Evolutionary conservation across 1,140 invertebrate species (phyloP), one percentile per base, ranked within the genome.

Genomic region (Pentalonia nigronervosa): DNA sequence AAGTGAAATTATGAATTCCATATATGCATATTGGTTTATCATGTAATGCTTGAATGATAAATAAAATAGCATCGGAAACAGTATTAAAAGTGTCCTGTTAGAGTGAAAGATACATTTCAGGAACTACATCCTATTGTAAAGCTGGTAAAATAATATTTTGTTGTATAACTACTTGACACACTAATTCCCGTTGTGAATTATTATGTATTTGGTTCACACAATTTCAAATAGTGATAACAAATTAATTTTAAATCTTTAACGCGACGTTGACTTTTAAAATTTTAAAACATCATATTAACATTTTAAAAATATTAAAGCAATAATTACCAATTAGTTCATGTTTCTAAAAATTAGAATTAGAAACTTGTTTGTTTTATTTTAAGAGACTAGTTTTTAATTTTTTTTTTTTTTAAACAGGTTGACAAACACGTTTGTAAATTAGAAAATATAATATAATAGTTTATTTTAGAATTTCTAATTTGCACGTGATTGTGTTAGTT

Each of bases 1-100:
- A 67, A 90, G 56, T 7, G 36, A 67, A 67, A n/a, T 90, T 90
- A 67, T 41, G 30, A 60, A 67, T 67, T 45, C 41, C 14, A 25
- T 90, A 30, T 36, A 45, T 67, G 89, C 11, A 90, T 90, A 90
- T 90, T 53, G n/a, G n/a, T 53, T 48, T 53, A 86, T 41, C 20
- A 20, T 89, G 20, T 56, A 89, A 89, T 53, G 34, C 50, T 34
- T 20, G 7, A 9, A 89, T 89, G 23, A 34, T 41, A 48, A 50
- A 88, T 88, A 53, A 50, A 20, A 88, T 41, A 20, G 50, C 50
- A 2, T n/a, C 23, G 14, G 34, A 20, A 89, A 34, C 34, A 53
- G 34, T 89, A 56, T 56, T 34, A 56, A 9, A 56, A 89, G 53
- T 11, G 4, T 17, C 9, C 53, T 41, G 50, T 56, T 89, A 89